A percentile compares a stretch with the other conserved stretches of the same genome.
Evolutionary conservation across 2,888 invertebrate species (phyloP).

Genomic region (Drosophila fungiperda): DNA sequence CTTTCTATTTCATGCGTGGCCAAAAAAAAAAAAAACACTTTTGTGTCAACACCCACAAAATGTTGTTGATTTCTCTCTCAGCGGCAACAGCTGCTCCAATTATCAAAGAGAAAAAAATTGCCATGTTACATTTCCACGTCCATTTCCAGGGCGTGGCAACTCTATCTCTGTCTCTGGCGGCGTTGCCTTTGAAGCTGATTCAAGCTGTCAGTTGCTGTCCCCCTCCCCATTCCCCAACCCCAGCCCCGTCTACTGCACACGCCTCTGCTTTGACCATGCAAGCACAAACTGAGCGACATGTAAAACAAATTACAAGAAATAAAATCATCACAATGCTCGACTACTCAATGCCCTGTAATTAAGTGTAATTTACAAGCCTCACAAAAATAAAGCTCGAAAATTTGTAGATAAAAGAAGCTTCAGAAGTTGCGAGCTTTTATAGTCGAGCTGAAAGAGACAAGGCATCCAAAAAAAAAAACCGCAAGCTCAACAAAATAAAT

Average conservation of each 20-base stretch:
- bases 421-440: not conserved
- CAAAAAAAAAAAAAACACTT: slow-evolving; percentile 37
- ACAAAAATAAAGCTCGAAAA: not conserved
- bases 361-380: not conserved
- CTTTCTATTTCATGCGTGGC: slow-evolving; percentile 28
- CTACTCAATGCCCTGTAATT: slow-evolving; percentile 4
- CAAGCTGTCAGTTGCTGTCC: slow-evolving; percentile 70
- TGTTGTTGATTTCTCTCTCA: slow-evolving; percentile 25
- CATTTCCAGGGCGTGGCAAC: slow-evolving; percentile 62
- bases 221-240: too few relatives aligned
- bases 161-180: slow-evolving; percentile 57
- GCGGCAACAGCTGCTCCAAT: slow-evolving; percentile 59
- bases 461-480: not conserved
- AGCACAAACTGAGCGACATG: slow-evolving; percentile 54
- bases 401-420: not conserved
- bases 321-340: slow-evolving; percentile 6
- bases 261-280: slow-evolving; percentile 8
- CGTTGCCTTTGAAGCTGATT: slow-evolving; percentile 74
- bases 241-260: not conserved
- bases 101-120: slow-evolving; percentile 42
- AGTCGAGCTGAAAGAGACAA: not conserved
- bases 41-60: slow-evolving; percentile 78
- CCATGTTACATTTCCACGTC: slow-evolving; percentile 13
- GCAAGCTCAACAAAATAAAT: not conserved
- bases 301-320: slow-evolving; percentile 74